Evolutionary conservation across 2,888 invertebrate genomes (phyloP), one percentile per base, ranked within the genome.

Genomic region (Callosobruchus maculatus): DNA sequence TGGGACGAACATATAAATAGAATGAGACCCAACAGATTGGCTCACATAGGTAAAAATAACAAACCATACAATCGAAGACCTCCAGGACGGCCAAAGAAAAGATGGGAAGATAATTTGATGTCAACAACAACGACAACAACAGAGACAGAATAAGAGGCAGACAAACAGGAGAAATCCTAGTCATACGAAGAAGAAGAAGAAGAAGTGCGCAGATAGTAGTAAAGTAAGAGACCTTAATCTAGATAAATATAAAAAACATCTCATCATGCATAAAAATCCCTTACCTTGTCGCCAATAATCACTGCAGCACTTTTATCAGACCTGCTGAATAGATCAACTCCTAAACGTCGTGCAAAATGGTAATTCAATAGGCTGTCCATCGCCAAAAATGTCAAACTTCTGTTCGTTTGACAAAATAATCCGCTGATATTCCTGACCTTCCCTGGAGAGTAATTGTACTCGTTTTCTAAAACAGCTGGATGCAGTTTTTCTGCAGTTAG

Each of bases 331-430:
- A 94, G 86, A 84, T 95, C 91, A 22, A 95, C 89, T 0, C 95
- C 95, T 4, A 96, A 89, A 22, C 90, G 90, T 83, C 94, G 92
- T 0, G 94, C 93, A 83, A 95, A 94, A 81, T 93, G 91, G 79
- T 91, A 91, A 83, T 93, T 93, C 72, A 90, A 87, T 0, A 92
- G 85, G 79, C 93, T 93, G 84, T 96, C 95, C 80, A 96, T 89
- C 0, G 93, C 93, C 66, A 95, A 86, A 77, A 94, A 89, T 18
- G 88, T 87, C 72, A 94, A 83, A 20, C 91, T 91, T 78, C 86
- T 87, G 83, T 94, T 94, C 2, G 88, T 88, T 76, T 83, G 84
- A 80, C 91, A 91, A 0, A 88, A 86, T 30, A 90, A 81, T 0
- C 91, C 91, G 7, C 76, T 75, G 13, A 81, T 74, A 70, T 77